These are phyloP conservation scores for Hemitrygon akajei DNA, from an alignment of 2,797 vertebrate genomes.

Conservation along the genomic window DNA sequence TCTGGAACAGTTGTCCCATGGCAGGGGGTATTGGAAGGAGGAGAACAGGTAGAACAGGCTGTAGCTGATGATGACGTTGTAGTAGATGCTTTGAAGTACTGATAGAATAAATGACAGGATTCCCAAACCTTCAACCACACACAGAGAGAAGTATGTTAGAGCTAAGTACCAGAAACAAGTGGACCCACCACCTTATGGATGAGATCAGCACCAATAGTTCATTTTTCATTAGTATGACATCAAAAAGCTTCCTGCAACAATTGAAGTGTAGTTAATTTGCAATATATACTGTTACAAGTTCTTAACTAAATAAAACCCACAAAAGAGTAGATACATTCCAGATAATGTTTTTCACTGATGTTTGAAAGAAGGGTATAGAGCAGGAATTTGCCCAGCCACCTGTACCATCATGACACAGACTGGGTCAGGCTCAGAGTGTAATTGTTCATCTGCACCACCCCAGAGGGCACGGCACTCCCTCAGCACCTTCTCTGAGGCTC, in stretches of 20 bases:
- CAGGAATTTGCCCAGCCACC: neutral
- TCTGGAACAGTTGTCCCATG: neutral
- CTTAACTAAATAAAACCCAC: neutral
- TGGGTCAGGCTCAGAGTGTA: neutral
- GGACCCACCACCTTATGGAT: neutral
- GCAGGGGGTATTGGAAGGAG: neutral
- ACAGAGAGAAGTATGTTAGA: neutral
- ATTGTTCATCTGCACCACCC: neutral
- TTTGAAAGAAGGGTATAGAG: neutral
- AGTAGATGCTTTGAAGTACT: neutral
- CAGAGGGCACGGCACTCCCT: neutral
- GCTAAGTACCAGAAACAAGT: neutral
- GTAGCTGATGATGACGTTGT: neutral
- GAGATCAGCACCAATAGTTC: neutral
- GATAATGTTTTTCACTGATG: neutral
- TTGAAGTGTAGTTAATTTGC: neutral
- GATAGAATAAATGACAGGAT: neutral
- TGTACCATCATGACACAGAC: neutral
- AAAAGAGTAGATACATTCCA: neutral
- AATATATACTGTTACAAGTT: neutral
- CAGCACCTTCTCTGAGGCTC: neutral
- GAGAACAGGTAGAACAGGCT: neutral
- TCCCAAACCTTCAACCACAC: neutral
- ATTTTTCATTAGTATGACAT: neutral
- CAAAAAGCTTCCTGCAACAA: neutral